Conservation (phyloP, 2,113 vertebrate genomes). For the Mastomys coucha region DNA sequence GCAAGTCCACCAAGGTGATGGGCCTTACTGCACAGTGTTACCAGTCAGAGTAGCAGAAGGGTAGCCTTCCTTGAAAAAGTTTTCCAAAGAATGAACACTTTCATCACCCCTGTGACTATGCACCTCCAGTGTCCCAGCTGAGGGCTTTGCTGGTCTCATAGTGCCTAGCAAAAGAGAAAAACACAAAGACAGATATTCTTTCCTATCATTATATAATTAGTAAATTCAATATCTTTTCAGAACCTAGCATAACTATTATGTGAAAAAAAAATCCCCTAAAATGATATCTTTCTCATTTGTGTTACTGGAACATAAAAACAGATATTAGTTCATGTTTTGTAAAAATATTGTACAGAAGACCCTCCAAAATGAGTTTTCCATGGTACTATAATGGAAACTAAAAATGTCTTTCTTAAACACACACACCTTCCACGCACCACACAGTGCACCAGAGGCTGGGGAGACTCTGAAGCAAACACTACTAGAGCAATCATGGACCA, state of each 20-base stretch:
- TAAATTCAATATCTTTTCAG: constrained; percentile 1
- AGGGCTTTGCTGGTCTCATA: constrained; percentile 79
- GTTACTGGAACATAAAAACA: constrained; percentile 44
- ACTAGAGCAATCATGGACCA: background rate
- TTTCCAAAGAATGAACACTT: constrained; percentile 81
- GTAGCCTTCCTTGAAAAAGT: constrained; percentile 78
- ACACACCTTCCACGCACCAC: background rate
- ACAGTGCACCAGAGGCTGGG: background rate
- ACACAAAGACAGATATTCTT: constrained; percentile 48
- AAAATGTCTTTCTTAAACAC: constrained; percentile 25
- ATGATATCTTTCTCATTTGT: constrained; percentile 42
- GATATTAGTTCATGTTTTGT: constrained; percentile 17
- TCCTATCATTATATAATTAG: background rate
- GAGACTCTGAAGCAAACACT: background rate
- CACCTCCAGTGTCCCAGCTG: constrained; percentile 70
- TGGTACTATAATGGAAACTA: background rate
- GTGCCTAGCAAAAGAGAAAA: constrained; percentile 81
- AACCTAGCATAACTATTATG: background rate
- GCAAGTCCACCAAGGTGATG: background rate
- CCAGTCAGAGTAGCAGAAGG: constrained; percentile 85
- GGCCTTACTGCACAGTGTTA: constrained; percentile 66
- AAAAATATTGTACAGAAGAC: background rate
- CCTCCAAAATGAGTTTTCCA: constrained; percentile 20
- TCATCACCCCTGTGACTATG: constrained; percentile 79
- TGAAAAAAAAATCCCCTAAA: constrained; percentile 19